Percentiles rank a stretch among this genome's conserved stretches.
These are phyloP conservation scores for Solen grandis DNA, from an alignment of 1,140 invertebrate species.

Conservation along the genomic window DNA sequence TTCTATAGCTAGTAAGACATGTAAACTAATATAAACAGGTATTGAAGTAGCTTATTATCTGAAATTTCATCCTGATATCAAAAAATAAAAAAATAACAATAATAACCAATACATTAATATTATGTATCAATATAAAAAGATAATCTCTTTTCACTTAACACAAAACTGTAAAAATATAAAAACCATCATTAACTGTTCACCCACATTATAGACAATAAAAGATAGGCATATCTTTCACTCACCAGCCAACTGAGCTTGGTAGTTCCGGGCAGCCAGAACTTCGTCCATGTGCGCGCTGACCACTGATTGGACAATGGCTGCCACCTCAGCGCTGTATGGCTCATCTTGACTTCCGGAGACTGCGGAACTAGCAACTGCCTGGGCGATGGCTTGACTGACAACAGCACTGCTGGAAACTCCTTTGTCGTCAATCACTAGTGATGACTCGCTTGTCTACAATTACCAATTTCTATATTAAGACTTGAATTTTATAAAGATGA, in stretches of 20 bases:
- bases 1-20: no score
- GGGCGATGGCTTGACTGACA: constrained; percentile 49
- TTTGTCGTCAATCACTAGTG: constrained; percentile 33
- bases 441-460: constrained; percentile 24
- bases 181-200: no score
- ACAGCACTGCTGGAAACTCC: constrained; percentile 18
- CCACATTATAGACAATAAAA: no score
- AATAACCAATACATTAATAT: no score
- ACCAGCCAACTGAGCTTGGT: constrained; percentile 3
- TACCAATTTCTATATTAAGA: not conserved
- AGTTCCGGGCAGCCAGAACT: constrained; percentile 46
- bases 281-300: constrained; percentile 53
- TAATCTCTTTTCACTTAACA: no score
- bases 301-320: constrained; percentile 46
- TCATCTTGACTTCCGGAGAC: constrained; percentile 37
- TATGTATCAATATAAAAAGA: no score
- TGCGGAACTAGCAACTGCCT: constrained; percentile 46
- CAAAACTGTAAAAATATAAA: no score
- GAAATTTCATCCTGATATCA: no score
- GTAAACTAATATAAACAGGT: no score
- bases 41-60: no score
- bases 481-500: not conserved
- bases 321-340: constrained; percentile 48
- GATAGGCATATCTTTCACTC: no score
- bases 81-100: no score